Conservation (phyloP, 2,888 invertebrate genomes). For the Drosophila buzzatii region DNA sequence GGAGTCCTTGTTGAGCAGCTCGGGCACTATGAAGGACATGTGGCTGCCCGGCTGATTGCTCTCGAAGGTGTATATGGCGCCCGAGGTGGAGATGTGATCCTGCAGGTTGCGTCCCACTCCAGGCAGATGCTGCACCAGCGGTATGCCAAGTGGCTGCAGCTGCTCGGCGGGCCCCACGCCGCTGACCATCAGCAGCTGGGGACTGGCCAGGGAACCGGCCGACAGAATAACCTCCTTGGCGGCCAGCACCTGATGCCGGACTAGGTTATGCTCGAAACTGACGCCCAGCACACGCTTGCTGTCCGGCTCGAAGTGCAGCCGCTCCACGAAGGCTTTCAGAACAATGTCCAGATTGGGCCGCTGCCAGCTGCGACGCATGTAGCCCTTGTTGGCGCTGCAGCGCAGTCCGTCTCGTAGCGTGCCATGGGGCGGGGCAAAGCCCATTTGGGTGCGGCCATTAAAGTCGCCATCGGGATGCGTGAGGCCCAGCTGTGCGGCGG, state of each 20-base stretch:
- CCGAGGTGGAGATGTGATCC: constrained; percentile 93
- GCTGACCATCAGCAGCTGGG: constrained; percentile 94
- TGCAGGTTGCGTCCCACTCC: constrained; percentile 93
- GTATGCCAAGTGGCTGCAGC: constrained; percentile 88
- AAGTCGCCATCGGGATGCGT: constrained; percentile 89
- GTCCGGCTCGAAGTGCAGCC: constrained; percentile 88
- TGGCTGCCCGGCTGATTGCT: constrained; percentile 87
- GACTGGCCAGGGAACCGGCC: constrained; percentile 93
- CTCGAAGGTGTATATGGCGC: constrained; percentile 90
- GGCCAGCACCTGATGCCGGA: constrained; percentile 87
- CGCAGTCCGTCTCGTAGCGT: constrained; percentile 92
- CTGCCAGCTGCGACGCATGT: constrained; percentile 88
- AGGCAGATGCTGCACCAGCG: constrained; percentile 87
- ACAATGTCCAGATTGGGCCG: constrained; percentile 91
- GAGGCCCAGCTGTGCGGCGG: constrained; percentile 89
- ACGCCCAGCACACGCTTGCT: constrained; percentile 89
- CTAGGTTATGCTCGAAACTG: constrained; percentile 85
- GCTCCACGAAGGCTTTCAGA: constrained; percentile 89
- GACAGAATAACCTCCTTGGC: constrained; percentile 93
- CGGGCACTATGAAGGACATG: constrained; percentile 90
- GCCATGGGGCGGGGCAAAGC: constrained; percentile 91
- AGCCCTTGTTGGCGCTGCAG: constrained; percentile 94
- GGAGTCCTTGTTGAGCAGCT: constrained; percentile 87
- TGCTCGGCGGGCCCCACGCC: constrained; percentile 91
- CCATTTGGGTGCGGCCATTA: constrained; percentile 92